These are phyloP conservation scores for Anolis sagrei DNA, from an alignment of 2,113 vertebrate species.

Conservation along the genomic window DNA sequence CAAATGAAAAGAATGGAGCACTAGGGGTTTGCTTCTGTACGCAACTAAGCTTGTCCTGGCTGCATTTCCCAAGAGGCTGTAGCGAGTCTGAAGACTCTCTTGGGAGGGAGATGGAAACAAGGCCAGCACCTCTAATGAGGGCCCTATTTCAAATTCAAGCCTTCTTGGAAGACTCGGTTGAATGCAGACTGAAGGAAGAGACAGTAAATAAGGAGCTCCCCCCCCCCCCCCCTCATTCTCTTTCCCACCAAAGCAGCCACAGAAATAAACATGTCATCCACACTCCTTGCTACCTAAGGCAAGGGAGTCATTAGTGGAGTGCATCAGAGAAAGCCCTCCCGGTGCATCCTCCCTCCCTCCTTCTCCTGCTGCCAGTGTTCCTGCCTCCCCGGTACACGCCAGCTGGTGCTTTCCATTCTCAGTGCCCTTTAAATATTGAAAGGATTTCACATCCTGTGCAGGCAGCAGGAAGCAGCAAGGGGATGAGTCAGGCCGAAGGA, in stretches of 20 bases:
- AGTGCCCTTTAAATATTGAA: constrained; percentile 30
- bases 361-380: not conserved
- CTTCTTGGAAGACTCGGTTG: not conserved
- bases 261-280: not conserved
- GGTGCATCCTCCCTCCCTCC: not conserved
- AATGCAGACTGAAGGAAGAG: not conserved
- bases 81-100: not conserved
- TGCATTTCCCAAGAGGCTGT: not conserved
- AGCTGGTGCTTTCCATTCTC: constrained; percentile 21
- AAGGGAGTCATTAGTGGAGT: not conserved
- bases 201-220: not conserved
- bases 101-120: not conserved
- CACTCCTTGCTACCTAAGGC: not conserved
- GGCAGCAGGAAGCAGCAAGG: not conserved
- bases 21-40: not conserved
- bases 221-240: too few relatives aligned
- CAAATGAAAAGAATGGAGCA: not conserved
- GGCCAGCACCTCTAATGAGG: not conserved
- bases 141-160: not conserved
- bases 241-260: not conserved
- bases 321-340: not conserved
- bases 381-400: not conserved
- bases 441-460: not conserved
- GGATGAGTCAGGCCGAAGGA: not conserved
- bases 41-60: too few relatives aligned